Conservation (phyloP, 2,888 invertebrate species). For the Sinopyrophorus schimmeli region DNA sequence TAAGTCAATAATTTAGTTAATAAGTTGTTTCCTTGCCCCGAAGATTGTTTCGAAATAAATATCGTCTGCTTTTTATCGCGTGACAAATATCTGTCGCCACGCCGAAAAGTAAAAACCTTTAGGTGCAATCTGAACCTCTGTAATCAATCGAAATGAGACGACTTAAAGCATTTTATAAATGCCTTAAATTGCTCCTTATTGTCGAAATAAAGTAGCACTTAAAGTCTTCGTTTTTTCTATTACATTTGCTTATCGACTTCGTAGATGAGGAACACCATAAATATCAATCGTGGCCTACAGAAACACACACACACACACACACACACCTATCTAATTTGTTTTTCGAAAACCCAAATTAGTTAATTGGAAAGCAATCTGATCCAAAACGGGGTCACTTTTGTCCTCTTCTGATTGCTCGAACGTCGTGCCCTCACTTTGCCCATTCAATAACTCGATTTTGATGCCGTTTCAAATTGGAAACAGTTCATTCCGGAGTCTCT, state of each 20-base stretch:
- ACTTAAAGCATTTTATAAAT: conserved; percentile 7
- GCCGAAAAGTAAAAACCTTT: conserved; percentile 10
- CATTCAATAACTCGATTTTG: conserved; percentile 27
- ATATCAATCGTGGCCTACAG: too few species aligned
- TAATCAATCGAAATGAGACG: conserved; percentile 22
- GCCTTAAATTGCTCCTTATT: background rate
- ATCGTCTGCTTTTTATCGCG: conserved; percentile 33
- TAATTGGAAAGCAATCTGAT: too few species aligned
- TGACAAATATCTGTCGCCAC: conserved; percentile 33
- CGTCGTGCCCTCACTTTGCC: too few species aligned
- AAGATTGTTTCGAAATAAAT: conserved; percentile 16
- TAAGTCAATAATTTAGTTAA: conserved; percentile 13
- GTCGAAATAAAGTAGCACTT: background rate
- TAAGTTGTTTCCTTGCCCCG: conserved; percentile 20
- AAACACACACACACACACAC: too few species aligned
- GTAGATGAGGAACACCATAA: background rate
- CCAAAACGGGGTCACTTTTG: too few species aligned
- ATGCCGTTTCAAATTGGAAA: conserved; percentile 28
- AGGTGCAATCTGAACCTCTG: conserved; percentile 14
- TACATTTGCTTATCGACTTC: background rate
- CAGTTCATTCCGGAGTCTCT: conserved; percentile 50
- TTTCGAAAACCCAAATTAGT: too few species aligned
- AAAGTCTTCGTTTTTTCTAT: too few species aligned
- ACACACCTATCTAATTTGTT: too few species aligned
- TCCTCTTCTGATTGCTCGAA: too few species aligned